Percentiles rank a stretch among this genome's conserved stretches.
These are phyloP conservation scores for Characodon lateralis DNA, from an alignment of 2,797 vertebrate genomes.

Conservation along the genomic window DNA sequence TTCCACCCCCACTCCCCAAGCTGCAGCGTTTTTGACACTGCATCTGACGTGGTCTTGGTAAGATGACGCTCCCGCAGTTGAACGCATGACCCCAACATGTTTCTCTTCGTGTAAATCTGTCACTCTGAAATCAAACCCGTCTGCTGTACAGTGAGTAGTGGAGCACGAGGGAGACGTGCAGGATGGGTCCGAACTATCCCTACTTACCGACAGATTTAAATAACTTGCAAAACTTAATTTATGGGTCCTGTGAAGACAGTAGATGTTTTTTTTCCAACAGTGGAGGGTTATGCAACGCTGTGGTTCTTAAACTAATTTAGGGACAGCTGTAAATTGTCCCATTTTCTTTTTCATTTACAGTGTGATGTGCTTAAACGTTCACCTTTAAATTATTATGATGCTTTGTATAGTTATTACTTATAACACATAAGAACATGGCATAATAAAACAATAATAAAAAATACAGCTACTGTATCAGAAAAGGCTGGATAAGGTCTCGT, in stretches of 20 bases:
- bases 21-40: not conserved
- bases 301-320: not conserved
- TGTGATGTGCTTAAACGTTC: not conserved
- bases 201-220: constrained; percentile 16
- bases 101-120: constrained; percentile 37
- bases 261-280: constrained; percentile 1
- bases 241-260: not conserved
- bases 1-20: too few relatives aligned
- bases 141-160: constrained; percentile 29
- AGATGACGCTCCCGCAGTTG: constrained; percentile 9
- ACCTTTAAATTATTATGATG: not conserved
- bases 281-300: not conserved
- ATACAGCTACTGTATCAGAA: not conserved
- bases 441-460: not conserved
- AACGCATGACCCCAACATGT: constrained; percentile 6
- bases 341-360: not conserved
- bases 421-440: not conserved
- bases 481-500: not conserved
- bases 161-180: constrained; percentile 30
- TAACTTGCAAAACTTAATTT: constrained; percentile 28
- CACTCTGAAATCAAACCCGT: constrained; percentile 55
- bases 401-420: not conserved
- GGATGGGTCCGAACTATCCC: constrained; percentile 9
- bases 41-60: constrained; percentile 2
- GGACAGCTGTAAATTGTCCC: not conserved